Evolutionary conservation across 2,113 vertebrate species (phyloP).

Genomic region (Ranitomeya imitator): DNA sequence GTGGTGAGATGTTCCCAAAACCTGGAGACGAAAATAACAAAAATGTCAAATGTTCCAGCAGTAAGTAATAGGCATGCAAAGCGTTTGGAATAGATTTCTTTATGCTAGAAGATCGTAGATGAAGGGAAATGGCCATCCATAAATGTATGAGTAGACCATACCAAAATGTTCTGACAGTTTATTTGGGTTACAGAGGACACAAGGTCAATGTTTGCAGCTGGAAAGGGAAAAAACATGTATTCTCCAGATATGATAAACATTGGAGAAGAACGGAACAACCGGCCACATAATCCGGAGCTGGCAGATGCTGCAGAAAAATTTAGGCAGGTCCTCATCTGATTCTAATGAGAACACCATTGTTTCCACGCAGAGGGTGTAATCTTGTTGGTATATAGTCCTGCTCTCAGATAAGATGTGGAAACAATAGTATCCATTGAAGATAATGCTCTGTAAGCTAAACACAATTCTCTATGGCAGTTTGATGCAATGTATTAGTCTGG

Average conservation of each 20-base stretch:
- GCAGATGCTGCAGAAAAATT: not conserved
- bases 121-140: not conserved
- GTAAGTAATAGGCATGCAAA: not conserved
- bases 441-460: too few relatives aligned
- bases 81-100: not conserved
- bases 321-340: not conserved
- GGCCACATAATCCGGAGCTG: not conserved
- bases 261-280: too few relatives aligned
- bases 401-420: too few relatives aligned
- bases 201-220: not conserved
- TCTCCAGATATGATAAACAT: not conserved
- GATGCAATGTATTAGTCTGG: too few relatives aligned
- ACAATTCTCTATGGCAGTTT: too few relatives aligned
- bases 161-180: not conserved
- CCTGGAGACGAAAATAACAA: slow-evolving; percentile 73
- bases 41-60: not conserved
- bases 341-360: not conserved
- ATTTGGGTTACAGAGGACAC: not conserved
- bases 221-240: not conserved
- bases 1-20: slow-evolving; percentile 97
- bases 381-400: too few relatives aligned
- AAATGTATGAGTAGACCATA: not conserved
- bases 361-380: not conserved
- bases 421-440: too few relatives aligned
- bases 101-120: not conserved